Base-by-base conservation (phyloP, 2,888 invertebrate species). In the Tenthredo notha region DNA sequence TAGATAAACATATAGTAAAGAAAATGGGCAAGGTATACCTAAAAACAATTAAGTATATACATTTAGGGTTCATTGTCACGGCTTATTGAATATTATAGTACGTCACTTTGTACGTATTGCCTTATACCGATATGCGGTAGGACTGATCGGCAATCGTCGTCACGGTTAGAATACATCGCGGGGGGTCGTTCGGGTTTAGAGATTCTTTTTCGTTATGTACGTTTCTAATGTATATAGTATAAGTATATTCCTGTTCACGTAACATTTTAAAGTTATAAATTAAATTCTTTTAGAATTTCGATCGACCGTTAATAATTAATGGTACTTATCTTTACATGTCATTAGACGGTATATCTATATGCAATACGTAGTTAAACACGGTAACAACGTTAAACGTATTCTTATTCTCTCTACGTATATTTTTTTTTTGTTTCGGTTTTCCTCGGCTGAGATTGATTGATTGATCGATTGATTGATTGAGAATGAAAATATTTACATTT, bases 1-100 rank as follows among this genome's bases (percentile, higher is more conserved):
- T 15, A 18, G 33, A 67, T 5, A 15, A 2, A 4, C 10, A 15
- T 15, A 33, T 29, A 67, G 15, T 33, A 67, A 67, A 67, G 12
- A 33, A 33, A 43, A 74, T 33, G 10, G 74, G 74, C 4, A n/a
- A 43, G 74, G 74, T 29, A 25, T 29, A 77, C 47, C 70, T 25
- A 15, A 37, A 15, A 47, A 83, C 70, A 70, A 70, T 83, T 70
- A 33, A 37, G 10, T 50, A 37, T 6, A 47, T 18, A n/a, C 21
- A 83, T 67, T 83, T 18, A 70, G 67, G 83, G 29, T 70, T 83
- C 83, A 67, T 70, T 83, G 83, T 67, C 67, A 83, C 67, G 83
- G 47, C 47, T 83, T 70, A 25, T 67, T 67, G 29, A 40, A n/a
- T 12, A 54, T n/a, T n/a, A 4, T 33, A 54, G n/a, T 33, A 40